These are phyloP conservation scores for Melanotaenia maccullochi DNA, from an alignment of 2,797 vertebrate genomes.

Conservation along the genomic window DNA sequence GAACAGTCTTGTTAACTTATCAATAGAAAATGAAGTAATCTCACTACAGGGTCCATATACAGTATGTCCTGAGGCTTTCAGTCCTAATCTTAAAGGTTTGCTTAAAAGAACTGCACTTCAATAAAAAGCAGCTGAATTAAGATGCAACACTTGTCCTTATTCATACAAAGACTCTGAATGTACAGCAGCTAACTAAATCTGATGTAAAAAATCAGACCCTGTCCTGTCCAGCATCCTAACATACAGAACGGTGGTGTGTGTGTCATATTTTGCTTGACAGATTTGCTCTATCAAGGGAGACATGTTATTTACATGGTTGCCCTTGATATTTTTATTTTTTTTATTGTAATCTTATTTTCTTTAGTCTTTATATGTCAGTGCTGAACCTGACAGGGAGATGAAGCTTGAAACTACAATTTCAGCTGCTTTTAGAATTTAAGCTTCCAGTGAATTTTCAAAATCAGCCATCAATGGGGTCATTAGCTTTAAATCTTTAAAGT, in stretches of 20 bases:
- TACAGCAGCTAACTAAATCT: not conserved
- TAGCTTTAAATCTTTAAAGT: not conserved
- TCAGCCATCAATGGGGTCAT: not conserved
- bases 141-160: no score
- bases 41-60: constrained; percentile 1
- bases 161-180: not conserved
- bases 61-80: not conserved
- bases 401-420: not conserved
- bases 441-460: not conserved
- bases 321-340: no score
- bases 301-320: no score
- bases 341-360: no score
- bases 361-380: no score
- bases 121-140: not conserved
- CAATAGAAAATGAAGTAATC: constrained; percentile 3
- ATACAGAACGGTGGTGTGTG: no score
- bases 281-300: no score
- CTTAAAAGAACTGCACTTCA: not conserved
- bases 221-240: no score
- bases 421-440: not conserved
- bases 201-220: not conserved
- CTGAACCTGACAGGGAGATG: no score
- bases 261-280: no score
- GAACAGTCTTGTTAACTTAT: not conserved
- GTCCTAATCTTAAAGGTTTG: not conserved